These are phyloP conservation scores for Trogon melanurus DNA, from an alignment of 2,113 vertebrate genomes.

Conservation along the genomic window DNA sequence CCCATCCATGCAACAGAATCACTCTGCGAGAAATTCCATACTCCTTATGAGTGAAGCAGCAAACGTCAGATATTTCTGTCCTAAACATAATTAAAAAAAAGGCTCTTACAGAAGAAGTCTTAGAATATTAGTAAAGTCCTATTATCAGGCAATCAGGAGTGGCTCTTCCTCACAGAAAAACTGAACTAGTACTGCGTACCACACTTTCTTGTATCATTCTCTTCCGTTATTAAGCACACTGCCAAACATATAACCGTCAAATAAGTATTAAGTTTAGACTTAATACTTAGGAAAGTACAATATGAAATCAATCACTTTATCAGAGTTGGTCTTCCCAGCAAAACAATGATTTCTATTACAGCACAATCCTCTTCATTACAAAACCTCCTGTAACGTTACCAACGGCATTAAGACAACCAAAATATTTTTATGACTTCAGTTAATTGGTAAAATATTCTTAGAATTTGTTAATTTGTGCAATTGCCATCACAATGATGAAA, in stretches of 20 bases:
- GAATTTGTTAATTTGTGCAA: background rate
- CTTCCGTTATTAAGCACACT: conserved; percentile 1
- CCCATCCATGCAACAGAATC: background rate
- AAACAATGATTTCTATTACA: background rate
- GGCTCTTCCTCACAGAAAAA: background rate
- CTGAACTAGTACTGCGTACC: background rate
- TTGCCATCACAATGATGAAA: background rate
- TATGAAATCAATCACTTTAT: background rate
- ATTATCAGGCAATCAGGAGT: background rate
- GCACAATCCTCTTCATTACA: background rate
- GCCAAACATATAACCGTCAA: background rate
- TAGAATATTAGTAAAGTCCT: background rate
- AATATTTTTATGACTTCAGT: background rate
- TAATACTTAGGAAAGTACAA: background rate
- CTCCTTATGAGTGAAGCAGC: background rate
- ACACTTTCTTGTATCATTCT: background rate
- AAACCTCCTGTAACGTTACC: background rate
- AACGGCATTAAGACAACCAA: background rate
- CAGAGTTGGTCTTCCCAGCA: background rate
- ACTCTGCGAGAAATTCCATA: background rate
- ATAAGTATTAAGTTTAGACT: background rate
- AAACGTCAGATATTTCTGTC: background rate
- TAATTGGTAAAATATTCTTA: background rate
- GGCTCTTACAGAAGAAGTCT: background rate
- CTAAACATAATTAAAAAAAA: background rate